A percentile compares a stretch with the other conserved stretches of the same genome.
These are phyloP conservation scores for Prosopocoilus inquinatus DNA, from an alignment of 2,888 invertebrate species.

Conservation along the genomic window DNA sequence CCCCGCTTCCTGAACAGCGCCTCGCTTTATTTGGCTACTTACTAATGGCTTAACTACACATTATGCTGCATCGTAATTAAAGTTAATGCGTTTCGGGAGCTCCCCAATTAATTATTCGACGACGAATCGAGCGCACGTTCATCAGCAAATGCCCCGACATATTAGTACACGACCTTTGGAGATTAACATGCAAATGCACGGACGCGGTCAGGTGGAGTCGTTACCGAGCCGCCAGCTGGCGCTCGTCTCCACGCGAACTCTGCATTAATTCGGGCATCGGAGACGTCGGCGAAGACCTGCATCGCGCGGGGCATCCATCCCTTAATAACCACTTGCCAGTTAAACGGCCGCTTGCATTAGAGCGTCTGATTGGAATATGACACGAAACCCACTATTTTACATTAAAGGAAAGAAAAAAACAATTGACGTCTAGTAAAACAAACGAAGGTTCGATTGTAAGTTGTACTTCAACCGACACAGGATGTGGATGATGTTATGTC, in stretches of 20 bases:
- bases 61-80: slow-evolving; percentile 37
- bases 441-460: too few species aligned
- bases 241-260: slow-evolving; percentile 34
- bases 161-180: slow-evolving; percentile 35
- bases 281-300: slow-evolving; percentile 16
- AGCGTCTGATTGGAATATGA: background rate
- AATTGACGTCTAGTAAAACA: too few species aligned
- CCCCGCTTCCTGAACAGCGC: slow-evolving; percentile 22
- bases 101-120: slow-evolving; percentile 39
- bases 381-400: background rate
- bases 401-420: too few species aligned
- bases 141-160: slow-evolving; percentile 34
- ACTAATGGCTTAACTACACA: slow-evolving; percentile 37
- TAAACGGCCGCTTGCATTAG: background rate
- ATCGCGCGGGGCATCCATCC: background rate
- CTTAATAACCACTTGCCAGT: background rate
- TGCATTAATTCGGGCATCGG: slow-evolving; percentile 29
- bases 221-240: slow-evolving; percentile 26
- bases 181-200: slow-evolving; percentile 37
- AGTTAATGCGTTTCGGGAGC: slow-evolving; percentile 36
- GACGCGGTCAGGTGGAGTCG: slow-evolving; percentile 27
- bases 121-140: slow-evolving; percentile 30
- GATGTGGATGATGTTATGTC: too few species aligned
- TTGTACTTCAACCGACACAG: too few species aligned
- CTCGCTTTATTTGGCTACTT: slow-evolving; percentile 36